Conservation (phyloP, 2,113 vertebrate species). For the Cavia aperea region DNA sequence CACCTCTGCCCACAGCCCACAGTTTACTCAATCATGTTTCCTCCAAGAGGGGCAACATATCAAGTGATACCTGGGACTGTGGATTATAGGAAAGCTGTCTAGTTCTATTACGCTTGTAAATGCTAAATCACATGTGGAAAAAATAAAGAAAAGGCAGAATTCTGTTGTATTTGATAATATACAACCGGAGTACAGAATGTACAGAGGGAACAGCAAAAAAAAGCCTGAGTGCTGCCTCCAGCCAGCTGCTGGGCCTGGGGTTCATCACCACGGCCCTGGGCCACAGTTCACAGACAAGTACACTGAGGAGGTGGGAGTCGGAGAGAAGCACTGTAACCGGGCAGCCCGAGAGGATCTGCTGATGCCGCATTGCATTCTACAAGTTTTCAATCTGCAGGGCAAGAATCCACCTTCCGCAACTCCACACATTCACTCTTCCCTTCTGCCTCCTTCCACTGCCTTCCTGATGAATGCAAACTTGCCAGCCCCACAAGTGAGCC, state of each 20-base stretch:
- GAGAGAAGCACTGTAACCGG: neutral
- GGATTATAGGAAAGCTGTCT: neutral
- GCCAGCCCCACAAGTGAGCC: no score
- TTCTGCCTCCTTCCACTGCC: neutral
- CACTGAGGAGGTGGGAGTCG: neutral
- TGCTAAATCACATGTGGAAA: neutral
- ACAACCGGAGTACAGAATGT: neutral
- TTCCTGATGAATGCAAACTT: neutral
- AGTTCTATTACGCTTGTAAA: neutral
- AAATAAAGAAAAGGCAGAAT: neutral
- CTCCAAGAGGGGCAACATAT: neutral
- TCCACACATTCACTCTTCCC: neutral
- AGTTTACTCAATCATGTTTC: neutral
- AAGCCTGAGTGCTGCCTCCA: neutral
- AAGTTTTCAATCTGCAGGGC: neutral
- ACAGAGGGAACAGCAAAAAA: neutral
- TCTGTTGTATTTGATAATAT: neutral
- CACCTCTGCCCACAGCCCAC: neutral
- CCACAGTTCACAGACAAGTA: neutral
- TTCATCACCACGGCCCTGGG: rapidly evolving
- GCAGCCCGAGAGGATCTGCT: neutral
- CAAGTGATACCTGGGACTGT: neutral
- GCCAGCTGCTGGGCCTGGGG: neutral
- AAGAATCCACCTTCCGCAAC: neutral
- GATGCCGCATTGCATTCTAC: neutral